These are phyloP conservation scores for Arnoldichthys spilopterus DNA, from an alignment of 2,797 vertebrate species.

Conservation along the genomic window DNA sequence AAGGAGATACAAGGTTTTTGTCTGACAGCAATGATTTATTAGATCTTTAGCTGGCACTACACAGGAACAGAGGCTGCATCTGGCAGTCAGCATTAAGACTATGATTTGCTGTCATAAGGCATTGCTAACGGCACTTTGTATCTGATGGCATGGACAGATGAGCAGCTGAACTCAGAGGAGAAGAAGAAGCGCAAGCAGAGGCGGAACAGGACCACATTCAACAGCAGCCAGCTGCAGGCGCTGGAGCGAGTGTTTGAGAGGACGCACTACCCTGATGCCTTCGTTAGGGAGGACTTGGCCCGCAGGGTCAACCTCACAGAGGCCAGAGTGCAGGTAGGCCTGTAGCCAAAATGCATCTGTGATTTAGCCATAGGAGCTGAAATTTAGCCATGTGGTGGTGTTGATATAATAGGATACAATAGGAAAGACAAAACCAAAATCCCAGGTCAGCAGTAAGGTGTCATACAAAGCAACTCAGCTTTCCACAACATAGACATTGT, in stretches of 20 bases:
- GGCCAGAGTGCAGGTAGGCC: slow-evolving; percentile 92
- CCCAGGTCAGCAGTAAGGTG: background rate
- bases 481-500: background rate
- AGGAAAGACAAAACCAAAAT: background rate
- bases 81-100: background rate
- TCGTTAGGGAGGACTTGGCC: slow-evolving; percentile 95
- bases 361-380: background rate
- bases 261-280: slow-evolving; percentile 97
- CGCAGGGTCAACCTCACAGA: slow-evolving; percentile 97
- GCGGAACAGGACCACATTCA: slow-evolving; percentile 96
- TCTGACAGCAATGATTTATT: too few relatives aligned
- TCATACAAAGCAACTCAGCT: background rate
- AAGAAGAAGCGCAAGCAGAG: slow-evolving; percentile 99
- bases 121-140: background rate
- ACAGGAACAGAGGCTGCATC: background rate
- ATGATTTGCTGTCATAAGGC: background rate
- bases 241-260: slow-evolving; percentile 96
- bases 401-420: background rate
- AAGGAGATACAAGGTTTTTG: too few relatives aligned
- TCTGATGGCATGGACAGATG: slow-evolving; percentile 75
- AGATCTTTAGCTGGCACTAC: background rate
- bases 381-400: background rate
- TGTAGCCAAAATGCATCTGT: background rate
- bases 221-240: slow-evolving; percentile 97
- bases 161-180: slow-evolving; percentile 95